phyloP scores from a whole-genome alignment of 2,113 vertebrate genomes.

The Chrysemys picta region DNA sequence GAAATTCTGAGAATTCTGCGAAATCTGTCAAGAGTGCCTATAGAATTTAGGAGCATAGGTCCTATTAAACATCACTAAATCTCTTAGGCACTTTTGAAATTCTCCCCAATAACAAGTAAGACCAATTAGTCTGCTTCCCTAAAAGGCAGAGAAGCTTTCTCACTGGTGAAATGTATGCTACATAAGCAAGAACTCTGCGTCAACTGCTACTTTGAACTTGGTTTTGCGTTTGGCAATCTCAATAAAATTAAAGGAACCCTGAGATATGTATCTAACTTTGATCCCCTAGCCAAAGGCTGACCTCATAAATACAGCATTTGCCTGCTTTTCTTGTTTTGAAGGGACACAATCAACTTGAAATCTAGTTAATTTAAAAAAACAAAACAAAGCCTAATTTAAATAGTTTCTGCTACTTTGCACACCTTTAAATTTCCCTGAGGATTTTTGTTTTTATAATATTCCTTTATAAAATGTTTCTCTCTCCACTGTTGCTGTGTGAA shows the following conservation, averaged over 20 bases:
- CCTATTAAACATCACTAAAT: neutral
- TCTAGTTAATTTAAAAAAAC: neutral
- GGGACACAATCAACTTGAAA: neutral
- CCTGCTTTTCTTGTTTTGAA: neutral
- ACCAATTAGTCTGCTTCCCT: neutral
- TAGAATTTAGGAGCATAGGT: neutral
- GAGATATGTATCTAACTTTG: neutral
- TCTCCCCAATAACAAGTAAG: neutral
- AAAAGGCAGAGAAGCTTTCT: neutral
- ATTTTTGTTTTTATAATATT: neutral
- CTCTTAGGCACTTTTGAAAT: neutral
- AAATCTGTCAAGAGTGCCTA: accelerated
- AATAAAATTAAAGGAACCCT: neutral
- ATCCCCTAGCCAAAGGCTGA: neutral
- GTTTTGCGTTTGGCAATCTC: neutral
- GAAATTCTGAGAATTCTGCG: neutral
- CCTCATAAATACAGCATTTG: neutral
- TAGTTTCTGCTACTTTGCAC: neutral
- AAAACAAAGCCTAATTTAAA: neutral
- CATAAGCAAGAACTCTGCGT: neutral
- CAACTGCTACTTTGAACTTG: neutral
- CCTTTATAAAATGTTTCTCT: neutral
- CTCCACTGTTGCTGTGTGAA: neutral
- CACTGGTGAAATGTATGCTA: neutral
- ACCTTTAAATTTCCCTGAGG: neutral